Base-by-base conservation (phyloP, 2,888 invertebrate genomes). In the Drosophila macrospina region DNA sequence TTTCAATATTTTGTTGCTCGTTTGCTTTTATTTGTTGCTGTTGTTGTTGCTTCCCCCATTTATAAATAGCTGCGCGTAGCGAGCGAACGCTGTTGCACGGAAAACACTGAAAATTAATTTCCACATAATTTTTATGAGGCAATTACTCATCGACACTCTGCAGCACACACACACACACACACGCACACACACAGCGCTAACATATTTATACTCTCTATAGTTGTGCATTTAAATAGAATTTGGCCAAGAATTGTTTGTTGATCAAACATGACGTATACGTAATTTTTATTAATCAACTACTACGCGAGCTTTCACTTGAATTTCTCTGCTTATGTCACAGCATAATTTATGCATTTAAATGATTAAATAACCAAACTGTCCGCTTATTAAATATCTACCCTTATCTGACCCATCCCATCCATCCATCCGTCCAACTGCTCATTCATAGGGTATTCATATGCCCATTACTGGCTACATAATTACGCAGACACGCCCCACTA, bases 101-200 rank as follows among this genome's bases (percentile, higher is more conserved):
- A 78, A 78, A 83, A 67, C 81, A 74, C 68, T 83, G 80, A 88
- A 86, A 88, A 84, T 84, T 88, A 88, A 86, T 88, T 87, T 86
- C 75, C 89, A 81, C 89, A 86, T 86, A 75, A 86, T 86, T 88
- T 86, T 88, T 84, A 86, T 88, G 89, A 88, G 89, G 82, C 86
- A 86, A 86, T 86, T 86, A 86, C 89, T 86, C 86, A 86, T 86
- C 86, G 86, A 86, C 89, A 86, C 86, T 65, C 69, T 45, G 20
- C 63, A 55, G 34, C 68, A 57, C 42, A 36, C 54, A 52, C 47
- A 20, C 41, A 41, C 10, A 54, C 54, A 16, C 30, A 30, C 45
- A 2, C 8, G 7, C 20, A 15, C 42, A 51, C 39, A 32, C 24
- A 7, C 34, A 47, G 32, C 16, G 13, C 13, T 6, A 50, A 50